Percentiles rank a stretch among this genome's conserved stretches.
Conservation (phyloP, 2,797 vertebrate genomes). For the Peromyscus nudipes region DNA sequence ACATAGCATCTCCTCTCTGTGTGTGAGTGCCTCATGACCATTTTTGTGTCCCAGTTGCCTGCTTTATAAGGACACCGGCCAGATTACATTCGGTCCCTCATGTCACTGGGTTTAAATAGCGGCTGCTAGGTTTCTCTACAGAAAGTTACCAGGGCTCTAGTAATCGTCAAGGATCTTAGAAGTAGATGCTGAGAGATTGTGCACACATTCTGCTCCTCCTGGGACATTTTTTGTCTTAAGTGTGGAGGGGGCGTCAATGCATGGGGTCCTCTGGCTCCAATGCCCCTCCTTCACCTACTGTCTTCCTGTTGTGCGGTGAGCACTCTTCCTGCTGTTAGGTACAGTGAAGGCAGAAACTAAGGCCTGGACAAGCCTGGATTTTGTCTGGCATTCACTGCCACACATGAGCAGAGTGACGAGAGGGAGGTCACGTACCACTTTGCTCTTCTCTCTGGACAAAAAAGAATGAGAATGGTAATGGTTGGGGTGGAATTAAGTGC, state of each 20-base stretch:
- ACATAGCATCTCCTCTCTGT: not conserved
- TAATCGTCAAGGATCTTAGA: not conserved
- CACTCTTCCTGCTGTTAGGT: not conserved
- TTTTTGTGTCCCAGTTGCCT: not conserved
- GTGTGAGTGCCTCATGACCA: not conserved
- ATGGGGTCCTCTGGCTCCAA: not conserved
- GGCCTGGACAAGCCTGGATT: accelerated
- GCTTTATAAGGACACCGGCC: not conserved
- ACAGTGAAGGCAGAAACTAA: not conserved
- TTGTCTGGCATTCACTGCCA: not conserved
- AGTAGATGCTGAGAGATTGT: not conserved
- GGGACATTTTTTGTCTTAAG: not conserved
- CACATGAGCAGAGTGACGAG: too few relatives aligned
- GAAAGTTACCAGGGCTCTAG: not conserved
- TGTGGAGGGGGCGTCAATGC: not conserved
- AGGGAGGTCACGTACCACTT: not conserved
- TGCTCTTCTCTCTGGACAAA: not conserved
- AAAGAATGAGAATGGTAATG: not conserved
- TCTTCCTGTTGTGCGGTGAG: not conserved
- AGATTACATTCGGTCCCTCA: not conserved
- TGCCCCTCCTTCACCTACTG: not conserved
- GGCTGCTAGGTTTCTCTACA: not conserved
- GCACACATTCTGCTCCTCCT: not conserved
- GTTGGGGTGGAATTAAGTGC: not conserved
- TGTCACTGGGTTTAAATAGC: not conserved